These are phyloP conservation scores for Menura novaehollandiae DNA, from an alignment of 2,113 vertebrate species.

Conservation along the genomic window DNA sequence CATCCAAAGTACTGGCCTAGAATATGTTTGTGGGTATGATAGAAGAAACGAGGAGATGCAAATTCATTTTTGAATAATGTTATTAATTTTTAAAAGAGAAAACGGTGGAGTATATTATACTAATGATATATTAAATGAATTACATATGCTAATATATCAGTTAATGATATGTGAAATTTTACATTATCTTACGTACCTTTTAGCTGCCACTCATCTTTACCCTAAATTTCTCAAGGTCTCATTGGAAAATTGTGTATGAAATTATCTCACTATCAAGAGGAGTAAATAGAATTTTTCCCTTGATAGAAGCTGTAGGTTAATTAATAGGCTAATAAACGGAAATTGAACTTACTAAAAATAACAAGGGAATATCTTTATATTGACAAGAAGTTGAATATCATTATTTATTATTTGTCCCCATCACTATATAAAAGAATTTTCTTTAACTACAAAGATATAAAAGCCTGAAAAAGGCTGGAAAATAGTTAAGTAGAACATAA, in stretches of 20 bases:
- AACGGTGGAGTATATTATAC: not conserved
- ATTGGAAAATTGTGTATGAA: not conserved
- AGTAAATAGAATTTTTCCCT: not conserved
- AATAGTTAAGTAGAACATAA: not conserved
- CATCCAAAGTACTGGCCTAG: not conserved
- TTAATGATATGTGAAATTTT: constrained; percentile 5
- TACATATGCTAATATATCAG: not conserved
- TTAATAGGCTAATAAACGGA: constrained; percentile 22
- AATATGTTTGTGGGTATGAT: not conserved
- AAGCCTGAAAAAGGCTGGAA: not conserved
- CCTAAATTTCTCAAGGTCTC: constrained; percentile 15
- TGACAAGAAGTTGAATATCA: not conserved
- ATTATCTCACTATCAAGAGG: not conserved
- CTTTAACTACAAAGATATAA: not conserved
- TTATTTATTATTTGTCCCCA: not conserved
- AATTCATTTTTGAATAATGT: not conserved
- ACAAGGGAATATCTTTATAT: not conserved
- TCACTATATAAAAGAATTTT: not conserved
- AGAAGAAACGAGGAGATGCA: not conserved
- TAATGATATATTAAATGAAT: not conserved
- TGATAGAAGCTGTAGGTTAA: not conserved
- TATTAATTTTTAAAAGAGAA: not conserved
- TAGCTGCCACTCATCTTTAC: not conserved
- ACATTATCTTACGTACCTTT: not conserved
- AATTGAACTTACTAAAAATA: constrained; percentile 19